These are phyloP conservation scores for Sinhomidia bicolor DNA, from an alignment of 2,888 invertebrate genomes.

Conservation along the genomic window DNA sequence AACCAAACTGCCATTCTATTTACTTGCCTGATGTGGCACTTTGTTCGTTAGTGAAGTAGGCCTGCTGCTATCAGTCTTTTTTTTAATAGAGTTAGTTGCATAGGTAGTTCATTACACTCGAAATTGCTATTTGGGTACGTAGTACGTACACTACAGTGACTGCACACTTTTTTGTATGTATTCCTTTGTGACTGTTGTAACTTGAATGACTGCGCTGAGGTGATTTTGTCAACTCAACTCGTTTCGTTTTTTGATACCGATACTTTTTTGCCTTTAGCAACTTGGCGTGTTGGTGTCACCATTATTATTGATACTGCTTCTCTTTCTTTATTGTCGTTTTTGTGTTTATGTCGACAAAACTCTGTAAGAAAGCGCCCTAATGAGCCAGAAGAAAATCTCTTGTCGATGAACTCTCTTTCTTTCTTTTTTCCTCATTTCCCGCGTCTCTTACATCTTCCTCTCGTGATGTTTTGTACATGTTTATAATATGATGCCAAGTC, in stretches of 20 bases:
- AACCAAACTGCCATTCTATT: background rate
- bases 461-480: background rate
- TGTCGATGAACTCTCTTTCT: constrained; percentile 55
- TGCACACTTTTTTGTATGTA: too few species aligned
- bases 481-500: background rate
- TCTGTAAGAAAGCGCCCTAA: constrained; percentile 39
- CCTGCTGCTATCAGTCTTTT: background rate
- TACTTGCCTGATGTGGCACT: background rate
- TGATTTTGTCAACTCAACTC: background rate
- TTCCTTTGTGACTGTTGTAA: too few species aligned
- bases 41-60: background rate
- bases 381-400: constrained; percentile 65
- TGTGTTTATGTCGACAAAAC: constrained; percentile 8
- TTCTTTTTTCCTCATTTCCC: background rate
- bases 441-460: background rate
- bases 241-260: background rate
- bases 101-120: too few species aligned
- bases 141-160: too few species aligned
- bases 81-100: background rate
- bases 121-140: background rate
- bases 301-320: background rate
- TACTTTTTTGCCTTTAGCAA: background rate
- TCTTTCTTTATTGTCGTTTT: background rate
- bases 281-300: background rate
- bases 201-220: background rate